Conservation (phyloP, 2,888 invertebrate species). For the Abrostola tripartita region DNA sequence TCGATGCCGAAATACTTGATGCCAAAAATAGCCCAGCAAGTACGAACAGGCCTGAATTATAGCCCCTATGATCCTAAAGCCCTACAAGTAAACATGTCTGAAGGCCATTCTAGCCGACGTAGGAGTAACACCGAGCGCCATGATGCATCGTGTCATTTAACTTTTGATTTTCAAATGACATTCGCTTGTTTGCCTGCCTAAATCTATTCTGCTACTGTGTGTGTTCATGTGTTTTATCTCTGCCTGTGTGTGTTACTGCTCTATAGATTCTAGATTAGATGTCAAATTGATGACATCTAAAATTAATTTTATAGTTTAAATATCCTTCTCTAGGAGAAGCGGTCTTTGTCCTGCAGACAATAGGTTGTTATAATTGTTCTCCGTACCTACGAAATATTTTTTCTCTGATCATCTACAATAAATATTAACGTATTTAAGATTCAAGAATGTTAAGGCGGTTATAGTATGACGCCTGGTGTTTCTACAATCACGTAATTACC, state of each 20-base stretch:
- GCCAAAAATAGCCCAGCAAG: neutral
- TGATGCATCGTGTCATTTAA: conserved; percentile 58
- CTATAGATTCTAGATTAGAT: conserved; percentile 1
- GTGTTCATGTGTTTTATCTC: conserved; percentile 16
- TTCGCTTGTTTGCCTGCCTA: conserved; percentile 53
- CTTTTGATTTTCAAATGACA: conserved; percentile 72
- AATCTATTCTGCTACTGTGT: conserved; percentile 48
- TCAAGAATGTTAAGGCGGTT: too few species aligned
- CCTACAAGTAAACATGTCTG: neutral
- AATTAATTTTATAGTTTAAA: neutral
- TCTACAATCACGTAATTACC: too few species aligned
- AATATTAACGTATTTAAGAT: too few species aligned
- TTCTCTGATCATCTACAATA: too few species aligned
- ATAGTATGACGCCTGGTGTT: too few species aligned
- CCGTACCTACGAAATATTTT: too few species aligned
- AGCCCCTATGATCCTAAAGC: neutral
- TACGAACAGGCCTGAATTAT: neutral
- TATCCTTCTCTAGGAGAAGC: too few species aligned
- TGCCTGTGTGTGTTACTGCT: conserved; percentile 15
- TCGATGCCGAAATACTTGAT: neutral
- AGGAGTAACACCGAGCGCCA: conserved; percentile 12
- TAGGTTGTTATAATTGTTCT: too few species aligned
- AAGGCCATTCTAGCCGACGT: conserved; percentile 12
- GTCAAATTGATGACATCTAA: conserved; percentile 1
- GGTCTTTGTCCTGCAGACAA: too few species aligned